Conservation (phyloP, 2,888 invertebrate genomes). For the Drosophila koepferae region DNA sequence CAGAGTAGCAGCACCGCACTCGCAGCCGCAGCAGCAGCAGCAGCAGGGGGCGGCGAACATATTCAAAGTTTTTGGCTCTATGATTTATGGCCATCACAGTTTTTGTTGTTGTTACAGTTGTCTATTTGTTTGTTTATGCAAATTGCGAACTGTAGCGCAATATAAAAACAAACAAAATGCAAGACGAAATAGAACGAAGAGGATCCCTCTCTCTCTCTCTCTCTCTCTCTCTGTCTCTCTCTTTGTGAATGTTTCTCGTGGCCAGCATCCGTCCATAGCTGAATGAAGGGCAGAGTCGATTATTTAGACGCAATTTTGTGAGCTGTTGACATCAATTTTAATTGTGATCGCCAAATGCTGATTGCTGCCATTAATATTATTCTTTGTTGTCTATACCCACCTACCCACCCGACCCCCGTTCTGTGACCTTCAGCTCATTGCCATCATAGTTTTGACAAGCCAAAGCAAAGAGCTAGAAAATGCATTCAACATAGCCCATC, state of each 20-base stretch:
- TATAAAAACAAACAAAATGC: constrained; percentile 31
- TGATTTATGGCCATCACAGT: constrained; percentile 67
- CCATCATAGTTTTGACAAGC: constrained; percentile 54
- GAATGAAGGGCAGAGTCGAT: constrained; percentile 46
- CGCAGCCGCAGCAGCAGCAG: neutral
- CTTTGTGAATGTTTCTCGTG: neutral
- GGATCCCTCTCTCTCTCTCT: neutral
- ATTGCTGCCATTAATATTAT: constrained; percentile 43
- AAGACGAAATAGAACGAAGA: constrained; percentile 30
- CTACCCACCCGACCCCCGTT: neutral
- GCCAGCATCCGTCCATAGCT: neutral
- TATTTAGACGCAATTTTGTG: constrained; percentile 57
- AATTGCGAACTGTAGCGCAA: constrained; percentile 46
- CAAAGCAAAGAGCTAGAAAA: constrained; percentile 29
- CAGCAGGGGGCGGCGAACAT: constrained; percentile 3
- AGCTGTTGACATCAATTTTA: constrained; percentile 77
- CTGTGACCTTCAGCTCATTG: constrained; percentile 55
- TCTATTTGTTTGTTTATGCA: constrained; percentile 72
- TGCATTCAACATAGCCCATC: constrained; percentile 23
- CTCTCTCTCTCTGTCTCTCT: neutral
- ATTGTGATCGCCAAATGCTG: constrained; percentile 69
- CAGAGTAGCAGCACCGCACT: neutral
- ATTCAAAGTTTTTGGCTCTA: constrained; percentile 58
- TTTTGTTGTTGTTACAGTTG: constrained; percentile 1
- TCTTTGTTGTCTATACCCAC: constrained; percentile 22